Percentiles rank a stretch among this genome's conserved stretches.
Evolutionary conservation across 2,888 invertebrate genomes (phyloP).

Genomic region (Phyto melanocephala): DNA sequence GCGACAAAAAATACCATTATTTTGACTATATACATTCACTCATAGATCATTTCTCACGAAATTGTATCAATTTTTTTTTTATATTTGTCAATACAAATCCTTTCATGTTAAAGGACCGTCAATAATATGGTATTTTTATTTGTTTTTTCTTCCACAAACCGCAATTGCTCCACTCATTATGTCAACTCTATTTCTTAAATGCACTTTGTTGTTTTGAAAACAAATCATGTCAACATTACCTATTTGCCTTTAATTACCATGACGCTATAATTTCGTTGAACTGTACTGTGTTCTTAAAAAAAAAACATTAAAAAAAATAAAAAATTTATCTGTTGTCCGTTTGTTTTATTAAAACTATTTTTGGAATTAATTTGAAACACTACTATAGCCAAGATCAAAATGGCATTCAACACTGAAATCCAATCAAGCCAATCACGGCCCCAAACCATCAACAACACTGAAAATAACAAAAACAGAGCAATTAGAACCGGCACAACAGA

Average conservation of each 20-base stretch:
- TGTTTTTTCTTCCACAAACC: constrained; percentile 73
- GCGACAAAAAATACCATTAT: background rate
- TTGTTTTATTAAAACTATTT: background rate
- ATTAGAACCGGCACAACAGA: constrained; percentile 38
- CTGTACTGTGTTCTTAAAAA: constrained; percentile 43
- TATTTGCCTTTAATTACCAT: constrained; percentile 24
- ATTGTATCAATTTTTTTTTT: constrained; percentile 19
- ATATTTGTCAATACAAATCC: constrained; percentile 32
- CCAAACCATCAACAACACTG: constrained; percentile 69
- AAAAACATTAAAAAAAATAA: background rate
- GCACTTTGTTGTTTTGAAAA: constrained; percentile 1
- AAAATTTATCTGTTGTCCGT: constrained; percentile 42
- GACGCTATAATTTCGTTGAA: constrained; percentile 35
- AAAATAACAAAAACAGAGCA: constrained; percentile 55
- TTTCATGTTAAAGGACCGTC: constrained; percentile 67
- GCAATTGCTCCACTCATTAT: constrained; percentile 76
- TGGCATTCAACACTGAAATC: constrained; percentile 74
- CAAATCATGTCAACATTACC: constrained; percentile 33
- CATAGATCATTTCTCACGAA: constrained; percentile 32
- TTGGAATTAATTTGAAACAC: background rate
- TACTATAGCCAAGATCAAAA: constrained; percentile 75
- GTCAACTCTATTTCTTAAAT: constrained; percentile 62
- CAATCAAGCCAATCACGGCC: constrained; percentile 74
- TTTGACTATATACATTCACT: background rate
- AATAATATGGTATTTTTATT: constrained; percentile 75